Conservation (phyloP, 2,797 vertebrate species). For the Morus bassanus region DNA sequence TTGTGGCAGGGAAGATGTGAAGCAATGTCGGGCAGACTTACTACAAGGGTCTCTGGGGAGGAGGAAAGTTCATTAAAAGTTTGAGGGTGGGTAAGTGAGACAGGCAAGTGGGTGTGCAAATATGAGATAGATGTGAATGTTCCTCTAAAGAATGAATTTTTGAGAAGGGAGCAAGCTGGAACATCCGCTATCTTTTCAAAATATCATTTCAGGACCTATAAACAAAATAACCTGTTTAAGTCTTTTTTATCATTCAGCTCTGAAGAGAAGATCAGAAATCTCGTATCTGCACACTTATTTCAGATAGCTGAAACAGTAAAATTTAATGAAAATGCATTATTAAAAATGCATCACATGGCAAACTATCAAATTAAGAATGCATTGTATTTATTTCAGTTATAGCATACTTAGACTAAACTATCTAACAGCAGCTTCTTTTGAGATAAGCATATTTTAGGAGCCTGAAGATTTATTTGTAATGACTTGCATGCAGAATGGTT, state of each 20-base stretch:
- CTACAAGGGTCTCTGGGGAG: neutral
- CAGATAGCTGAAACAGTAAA: neutral
- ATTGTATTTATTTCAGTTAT: neutral
- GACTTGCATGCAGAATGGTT: neutral
- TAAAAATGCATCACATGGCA: neutral
- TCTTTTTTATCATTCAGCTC: neutral
- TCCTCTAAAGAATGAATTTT: neutral
- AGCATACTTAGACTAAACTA: neutral
- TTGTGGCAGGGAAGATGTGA: neutral
- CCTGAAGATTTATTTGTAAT: neutral
- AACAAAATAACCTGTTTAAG: neutral
- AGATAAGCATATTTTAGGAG: conserved; percentile 16
- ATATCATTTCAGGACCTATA: neutral
- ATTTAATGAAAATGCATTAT: conserved; percentile 1
- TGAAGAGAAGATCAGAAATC: neutral
- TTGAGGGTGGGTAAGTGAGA: neutral
- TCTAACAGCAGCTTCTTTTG: neutral
- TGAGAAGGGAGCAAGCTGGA: neutral
- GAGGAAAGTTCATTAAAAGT: neutral
- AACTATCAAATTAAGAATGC: conserved; percentile 5
- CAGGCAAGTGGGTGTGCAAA: neutral
- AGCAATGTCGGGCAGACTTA: neutral
- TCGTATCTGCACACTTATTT: neutral
- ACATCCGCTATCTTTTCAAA: neutral
- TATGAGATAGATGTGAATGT: neutral